phyloP scores from a whole-genome alignment of 2,797 vertebrate genomes.

The Cuculus canorus region DNA sequence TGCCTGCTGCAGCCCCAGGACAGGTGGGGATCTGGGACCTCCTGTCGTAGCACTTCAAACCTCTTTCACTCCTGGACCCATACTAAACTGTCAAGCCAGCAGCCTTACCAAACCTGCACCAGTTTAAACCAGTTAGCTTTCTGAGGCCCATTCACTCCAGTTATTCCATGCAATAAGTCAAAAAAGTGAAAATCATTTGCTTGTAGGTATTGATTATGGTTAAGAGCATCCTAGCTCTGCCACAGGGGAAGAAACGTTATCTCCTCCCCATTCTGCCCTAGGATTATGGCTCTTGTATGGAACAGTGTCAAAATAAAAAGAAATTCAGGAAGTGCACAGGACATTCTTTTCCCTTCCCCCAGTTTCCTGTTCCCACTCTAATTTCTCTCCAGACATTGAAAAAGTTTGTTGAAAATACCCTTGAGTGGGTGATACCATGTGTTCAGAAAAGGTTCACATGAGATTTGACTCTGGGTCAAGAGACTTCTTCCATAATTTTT shows the following conservation, averaged over 20 bases:
- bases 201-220: not conserved
- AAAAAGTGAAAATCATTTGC: not conserved
- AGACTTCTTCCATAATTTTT: not conserved
- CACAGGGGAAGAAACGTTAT: not conserved
- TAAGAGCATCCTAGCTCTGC: not conserved
- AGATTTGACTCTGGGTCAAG: not conserved
- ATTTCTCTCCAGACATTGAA: not conserved
- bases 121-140: not conserved
- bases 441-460: not conserved
- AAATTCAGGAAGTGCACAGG: rapidly evolving
- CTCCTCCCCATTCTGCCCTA: not conserved
- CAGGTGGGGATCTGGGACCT: not conserved
- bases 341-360: not conserved
- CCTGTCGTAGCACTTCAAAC: not conserved
- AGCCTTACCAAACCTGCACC: not conserved
- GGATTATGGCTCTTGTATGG: not conserved
- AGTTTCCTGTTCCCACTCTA: not conserved
- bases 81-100: rapidly evolving
- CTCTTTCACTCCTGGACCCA: not conserved
- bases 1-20: not conserved
- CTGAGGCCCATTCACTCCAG: not conserved
- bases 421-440: not conserved
- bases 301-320: rapidly evolving
- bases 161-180: not conserved
- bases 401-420: not conserved